Evolutionary conservation across 2,113 vertebrate species (phyloP), one percentile per base, ranked within the genome.

Genomic region (Ciconia stormi): DNA sequence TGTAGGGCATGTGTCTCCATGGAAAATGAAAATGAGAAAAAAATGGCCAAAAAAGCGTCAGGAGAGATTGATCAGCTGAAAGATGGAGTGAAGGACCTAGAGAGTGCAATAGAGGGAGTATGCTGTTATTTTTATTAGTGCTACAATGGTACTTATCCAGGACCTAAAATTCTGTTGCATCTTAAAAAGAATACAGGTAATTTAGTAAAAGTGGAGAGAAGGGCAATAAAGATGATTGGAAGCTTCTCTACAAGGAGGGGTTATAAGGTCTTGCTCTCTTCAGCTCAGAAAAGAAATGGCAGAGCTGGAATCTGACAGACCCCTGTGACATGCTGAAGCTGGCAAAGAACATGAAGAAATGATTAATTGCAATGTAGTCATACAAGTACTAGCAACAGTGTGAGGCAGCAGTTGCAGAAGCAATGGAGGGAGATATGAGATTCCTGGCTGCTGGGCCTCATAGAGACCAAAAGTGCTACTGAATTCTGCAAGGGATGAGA

Each of bases 301-400:
- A 69, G 66, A 92, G 44, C 22, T 59, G 67, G 61, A 79, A 90
- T 82, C 47, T 85, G 47, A 59, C 52, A 74, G 77, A 66, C 3
- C 17, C 8, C 36, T 44, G 61, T 69, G 92, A 90, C 65, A 63
- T 38, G 38, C 82, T 94, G 93, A 59, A 88, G n/a, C 26, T 92
- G 90, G 38, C 79, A 85, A 61, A 76, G 52, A 88, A 76, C 49
- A 56, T 2, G 44, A 87, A 79, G 56, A 69, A 74, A 47, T 67
- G 13, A 50, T 82, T 19, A 82, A 63, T 29, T 67, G 61, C 34
- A 47, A 72, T 16, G 6, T 63, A 40, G 29, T 87, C 32, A 5
- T 32, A 38, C 38, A 36, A 82, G 44, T 30, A 67, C 27, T 55
- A 81, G 40, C 2, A 22, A 66, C 61, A 79, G 14, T 2, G 29